These are phyloP conservation scores for Prorops nasuta DNA, from an alignment of 1,140 invertebrate genomes.

Conservation along the genomic window DNA sequence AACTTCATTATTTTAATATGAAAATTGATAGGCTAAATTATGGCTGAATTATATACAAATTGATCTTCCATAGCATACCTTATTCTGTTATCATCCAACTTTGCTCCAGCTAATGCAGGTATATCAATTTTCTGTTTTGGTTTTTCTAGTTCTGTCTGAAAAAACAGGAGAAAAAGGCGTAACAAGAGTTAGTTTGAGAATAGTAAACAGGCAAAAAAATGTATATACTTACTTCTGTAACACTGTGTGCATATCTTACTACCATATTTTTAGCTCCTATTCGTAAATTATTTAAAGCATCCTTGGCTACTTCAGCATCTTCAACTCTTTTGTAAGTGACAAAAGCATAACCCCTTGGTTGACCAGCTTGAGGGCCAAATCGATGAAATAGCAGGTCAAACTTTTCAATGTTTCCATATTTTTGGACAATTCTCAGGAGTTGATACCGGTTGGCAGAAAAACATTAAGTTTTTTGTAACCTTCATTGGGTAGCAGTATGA, in stretches of 20 bases:
- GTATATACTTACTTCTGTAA: conserved; percentile 61
- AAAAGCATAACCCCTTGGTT: conserved; percentile 91
- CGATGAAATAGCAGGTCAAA: conserved; percentile 93
- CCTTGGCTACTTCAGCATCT: conserved; percentile 67
- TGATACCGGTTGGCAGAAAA: conserved; percentile 76
- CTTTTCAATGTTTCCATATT: conserved; percentile 87
- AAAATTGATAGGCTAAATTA: too few relatives aligned
- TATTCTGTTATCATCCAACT: conserved; percentile 65
- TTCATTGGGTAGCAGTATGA: too few relatives aligned
- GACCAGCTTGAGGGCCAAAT: conserved; percentile 80
- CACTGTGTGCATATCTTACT: conserved; percentile 80
- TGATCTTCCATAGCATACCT: conserved; percentile 36
- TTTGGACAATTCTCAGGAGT: conserved; percentile 91
- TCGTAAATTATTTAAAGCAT: conserved; percentile 71
- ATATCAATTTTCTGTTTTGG: conserved; percentile 73
- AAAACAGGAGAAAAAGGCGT: conserved; percentile 23
- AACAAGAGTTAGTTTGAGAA: conserved; percentile 6
- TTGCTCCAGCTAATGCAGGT: conserved; percentile 71
- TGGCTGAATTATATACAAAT: conserved; percentile 6
- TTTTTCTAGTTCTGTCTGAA: conserved; percentile 71
- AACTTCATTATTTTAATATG: too few relatives aligned
- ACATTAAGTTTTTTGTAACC: conserved; percentile 33
- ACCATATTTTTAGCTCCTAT: conserved; percentile 73
- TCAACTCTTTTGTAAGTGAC: conserved; percentile 74
- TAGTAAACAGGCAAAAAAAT: conserved; percentile 7